Evolutionary conservation across 2,888 invertebrate genomes (phyloP), one percentile per base, ranked within the genome.

Genomic region (Macroteleia sp.): DNA sequence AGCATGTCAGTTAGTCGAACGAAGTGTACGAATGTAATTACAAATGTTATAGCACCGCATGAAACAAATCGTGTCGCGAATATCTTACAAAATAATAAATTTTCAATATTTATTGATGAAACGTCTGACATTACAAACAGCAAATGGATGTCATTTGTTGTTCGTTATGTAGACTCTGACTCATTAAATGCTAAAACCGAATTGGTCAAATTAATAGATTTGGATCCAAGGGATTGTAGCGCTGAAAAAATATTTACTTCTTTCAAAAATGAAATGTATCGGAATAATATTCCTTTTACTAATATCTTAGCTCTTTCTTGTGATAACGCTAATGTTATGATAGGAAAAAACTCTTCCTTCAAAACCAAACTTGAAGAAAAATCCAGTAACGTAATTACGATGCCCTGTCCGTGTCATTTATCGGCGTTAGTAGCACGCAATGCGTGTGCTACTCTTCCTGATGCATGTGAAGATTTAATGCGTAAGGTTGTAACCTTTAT

Each of bases 361-460:
- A 8, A 32, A n/a, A n/a, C n/a, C n/a, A n/a, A n/a, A n/a, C n/a
- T n/a, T n/a, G n/a, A n/a, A n/a, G n/a, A n/a, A n/a, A n/a, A n/a
- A n/a, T n/a, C 9, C 2, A 5, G 10, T 32, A 32, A 32, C 4
- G 5, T 54, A 4, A n/a, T 54, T 0, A 19, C 25, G 0, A 20
- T 61, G 22, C 71, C 61, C 0, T 71, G 54, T 16, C 44, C 39
- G 0, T 61, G 70, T 30, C 70, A 70, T 36, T 66, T 59, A 4
- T 66, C 62, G 17, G 73, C 75, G 1, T 74, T 82, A 28, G 48
- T 59, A 30, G 81, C 75, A 30, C 30, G 44, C n/a, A 48, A 20
- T 10, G 57, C 67, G 19, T 57, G 48, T 8, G 12, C 6, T 0
- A 16, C 17, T 12, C 57, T 82, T 54, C 77, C 81, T 0, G 10